Evolutionary conservation across 2,113 vertebrate genomes (phyloP), one percentile per base, ranked within the genome.

Genomic region (Pycnonotus jocosus): DNA sequence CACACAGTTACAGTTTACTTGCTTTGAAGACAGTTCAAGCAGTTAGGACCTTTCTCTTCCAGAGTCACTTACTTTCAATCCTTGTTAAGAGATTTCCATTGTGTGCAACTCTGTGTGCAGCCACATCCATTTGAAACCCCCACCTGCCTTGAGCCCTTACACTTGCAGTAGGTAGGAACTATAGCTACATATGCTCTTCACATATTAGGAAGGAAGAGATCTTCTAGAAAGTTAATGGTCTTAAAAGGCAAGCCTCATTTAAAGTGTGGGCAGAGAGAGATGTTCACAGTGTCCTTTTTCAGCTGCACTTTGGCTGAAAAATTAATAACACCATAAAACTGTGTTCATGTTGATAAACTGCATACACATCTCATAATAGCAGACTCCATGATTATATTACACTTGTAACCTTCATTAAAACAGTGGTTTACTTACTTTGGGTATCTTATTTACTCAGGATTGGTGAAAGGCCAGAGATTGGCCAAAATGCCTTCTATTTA

Each of bases 391-490:
- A 96, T 91, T 90, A 92, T 94, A 95, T 95, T 95, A 95, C 96
- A 83, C 57, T 91, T 96, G 89, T 90, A 96, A 96, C 78, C 97
- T 97, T 97, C 97, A 97, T 97, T 97, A 97, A 97, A 97, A 97
- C 93, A 97, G 97, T 97, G 93, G 88, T 97, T 97, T 97, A 96
- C 96, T 97, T 97, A 97, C 94, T 97, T 93, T 96, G 96, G 94
- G 96, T 97, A 90, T 97, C 96, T 97, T 97, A 97, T 97, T 97
- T 97, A 97, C 97, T 97, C 96, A 97, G 97, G 97, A 97, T 94
- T 97, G 97, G 62, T 97, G 97, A 97, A 97, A 97, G 97, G 97
- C 97, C 97, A 97, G 95, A 97, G 96, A 97, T 33, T 97, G 97
- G 97, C 97, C 97, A 97, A 97, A 97, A 97, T 97, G 92, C 96